Evolutionary conservation across 2,888 invertebrate genomes (phyloP), one percentile per base, ranked within the genome.

Genomic region (Dexiosoma caninum): DNA sequence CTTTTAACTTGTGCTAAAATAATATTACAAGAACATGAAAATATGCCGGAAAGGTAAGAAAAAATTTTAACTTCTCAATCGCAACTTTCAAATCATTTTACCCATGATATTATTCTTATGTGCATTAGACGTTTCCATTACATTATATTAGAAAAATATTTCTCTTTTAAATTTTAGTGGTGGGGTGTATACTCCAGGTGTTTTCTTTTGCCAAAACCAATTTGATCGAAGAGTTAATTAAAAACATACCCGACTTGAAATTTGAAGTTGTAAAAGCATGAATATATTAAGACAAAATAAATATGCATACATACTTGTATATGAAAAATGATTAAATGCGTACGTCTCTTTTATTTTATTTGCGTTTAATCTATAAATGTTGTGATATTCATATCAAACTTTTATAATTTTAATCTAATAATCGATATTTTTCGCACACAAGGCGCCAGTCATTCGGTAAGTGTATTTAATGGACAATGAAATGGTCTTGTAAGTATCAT

Each of bases 121-220:
- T 19, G 1, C 19, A 32, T 3, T n/a, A 4, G 1, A 9, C 62
- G n/a, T n/a, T n/a, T n/a, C n/a, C n/a, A n/a, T n/a, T n/a, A n/a
- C n/a, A n/a, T n/a, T n/a, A n/a, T n/a, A n/a, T n/a, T n/a, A n/a
- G n/a, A n/a, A n/a, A n/a, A n/a, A n/a, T n/a, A n/a, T n/a, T n/a
- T 42, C 0, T 62, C n/a, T 53, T 35, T 59, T 3, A 37, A 32
- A 16, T 27, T 71, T 23, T 55, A 84, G 84, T 12, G 96, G 96
- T 55, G 97, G 97, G 12, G 97, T 97, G 1, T 91, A 94, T 82
- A 92, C 97, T 0, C 95, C 98, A 0, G 97, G 94, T 0, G 93
- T 93, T n/a, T 19, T 96, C 96, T 0, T 98, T 98, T 91, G 92
- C 91, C 5, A 92, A 96, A 82, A 97, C 97, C 0, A 92, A 92